Evolutionary conservation across 2,113 vertebrate species (phyloP), one percentile per base, ranked within the genome.

Genomic region (Syngnathus floridae): DNA sequence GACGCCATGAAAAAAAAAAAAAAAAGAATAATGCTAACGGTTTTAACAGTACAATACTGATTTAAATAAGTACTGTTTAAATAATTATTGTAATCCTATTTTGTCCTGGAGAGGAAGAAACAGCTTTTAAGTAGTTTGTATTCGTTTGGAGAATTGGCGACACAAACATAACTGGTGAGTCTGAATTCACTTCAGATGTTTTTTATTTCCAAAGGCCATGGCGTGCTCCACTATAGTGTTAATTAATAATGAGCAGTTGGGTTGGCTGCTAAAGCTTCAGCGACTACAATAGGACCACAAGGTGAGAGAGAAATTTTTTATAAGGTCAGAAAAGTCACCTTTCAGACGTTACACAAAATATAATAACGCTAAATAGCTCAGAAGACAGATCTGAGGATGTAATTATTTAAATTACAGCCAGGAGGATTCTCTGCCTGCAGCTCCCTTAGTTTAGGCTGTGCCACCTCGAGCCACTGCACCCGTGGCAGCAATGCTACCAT

Each of bases 231-330:
- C 52, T 62, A 43, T 12, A 48, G 56, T 76, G 58, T 77, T 63
- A 77, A 82, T 81, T 81, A 82, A 77, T 81, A 59, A 81, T 82
- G 77, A 79, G 75, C 74, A 72, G 74, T 74, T 78, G 71, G 72
- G 56, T 46, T 72, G 74, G 75, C 35, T 62, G 57, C 19, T 12
- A 60, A 60, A 40, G 58, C 58, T 21, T 59, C 10, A 22, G 19
- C 12, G 2, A 21, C 62, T 7, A 13, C 31, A 36, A 55, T 75
- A 73, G 54, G 54, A 16, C 26, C 26, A 56, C 26, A 36, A 56
- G 51, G 12, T 21, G 26, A 26, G 22, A 1, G 36, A 17, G 54
- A 3, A 26, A 56, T 3, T 31, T 31, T 31, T 31, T 31, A 35
- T 31, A 65, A n/a, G 16, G 21, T 35, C 31, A 67, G 21, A 54